Evolutionary conservation across 2,888 invertebrate species (phyloP).

Genomic region (Tineola bisselliella): DNA sequence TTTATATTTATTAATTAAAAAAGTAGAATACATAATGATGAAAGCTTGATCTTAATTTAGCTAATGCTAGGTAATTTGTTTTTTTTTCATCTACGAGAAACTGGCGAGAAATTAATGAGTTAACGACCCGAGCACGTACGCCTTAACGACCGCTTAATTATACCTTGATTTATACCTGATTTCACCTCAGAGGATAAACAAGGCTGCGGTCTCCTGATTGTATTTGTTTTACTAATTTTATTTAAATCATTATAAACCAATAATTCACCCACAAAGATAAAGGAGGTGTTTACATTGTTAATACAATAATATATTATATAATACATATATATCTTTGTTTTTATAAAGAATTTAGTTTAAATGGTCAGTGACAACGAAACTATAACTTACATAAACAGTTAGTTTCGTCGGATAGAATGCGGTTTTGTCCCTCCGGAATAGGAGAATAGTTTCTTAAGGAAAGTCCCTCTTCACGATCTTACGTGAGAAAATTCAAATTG

Average conservation of each 20-base stretch:
- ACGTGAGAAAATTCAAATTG: constrained; percentile 50
- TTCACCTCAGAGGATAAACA: constrained; percentile 9
- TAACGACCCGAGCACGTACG: constrained; percentile 37
- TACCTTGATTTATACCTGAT: constrained; percentile 28
- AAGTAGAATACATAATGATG: neutral
- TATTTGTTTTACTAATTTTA: neutral
- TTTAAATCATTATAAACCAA: neutral
- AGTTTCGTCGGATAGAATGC: neutral
- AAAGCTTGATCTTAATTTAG: constrained; percentile 7
- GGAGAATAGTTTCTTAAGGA: constrained; percentile 12
- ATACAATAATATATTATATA: too few species aligned
- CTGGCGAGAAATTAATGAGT: constrained; percentile 30
- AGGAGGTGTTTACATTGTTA: too few species aligned
- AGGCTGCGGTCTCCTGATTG: neutral
- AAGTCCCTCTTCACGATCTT: constrained; percentile 3
- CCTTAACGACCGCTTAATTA: constrained; percentile 40
- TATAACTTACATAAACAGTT: constrained; percentile 4
- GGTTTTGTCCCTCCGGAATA: neutral
- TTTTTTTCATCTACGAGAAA: constrained; percentile 24
- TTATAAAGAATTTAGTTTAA: neutral
- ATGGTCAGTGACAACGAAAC: neutral
- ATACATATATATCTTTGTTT: neutral
- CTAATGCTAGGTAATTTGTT: constrained; percentile 6
- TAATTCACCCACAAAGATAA: too few species aligned
- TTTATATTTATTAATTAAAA: neutral